Evolutionary conservation across 1,140 invertebrate genomes (phyloP).

Genomic region (Pseudomyrmex pallidus): DNA sequence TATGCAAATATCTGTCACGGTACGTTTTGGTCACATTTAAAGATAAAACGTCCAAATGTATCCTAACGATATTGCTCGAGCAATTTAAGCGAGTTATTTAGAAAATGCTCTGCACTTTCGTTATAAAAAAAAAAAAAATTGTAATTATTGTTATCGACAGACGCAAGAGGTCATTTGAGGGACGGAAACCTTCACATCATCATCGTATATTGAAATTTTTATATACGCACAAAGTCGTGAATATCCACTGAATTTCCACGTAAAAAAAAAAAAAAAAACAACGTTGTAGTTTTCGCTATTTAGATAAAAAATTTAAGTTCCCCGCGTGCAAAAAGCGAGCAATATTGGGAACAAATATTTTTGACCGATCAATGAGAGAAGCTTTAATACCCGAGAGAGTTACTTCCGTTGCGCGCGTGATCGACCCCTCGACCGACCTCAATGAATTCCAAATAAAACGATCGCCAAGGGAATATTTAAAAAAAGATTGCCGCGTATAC

Average conservation of each 20-base stretch:
- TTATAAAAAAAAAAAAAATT: too few relatives aligned
- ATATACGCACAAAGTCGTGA: too few relatives aligned
- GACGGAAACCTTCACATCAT: too few relatives aligned
- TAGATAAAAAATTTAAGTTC: neutral
- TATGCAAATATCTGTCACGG: neutral
- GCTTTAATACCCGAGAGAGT: neutral
- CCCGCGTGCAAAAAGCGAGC: too few relatives aligned
- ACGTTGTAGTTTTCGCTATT: neutral
- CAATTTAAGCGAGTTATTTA: too few relatives aligned
- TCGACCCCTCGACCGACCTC: neutral
- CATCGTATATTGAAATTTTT: too few relatives aligned
- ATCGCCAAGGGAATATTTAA: slow-evolving; percentile 4
- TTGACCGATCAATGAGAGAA: slow-evolving; percentile 2
- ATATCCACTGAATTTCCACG: too few relatives aligned
- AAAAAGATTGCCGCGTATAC: neutral
- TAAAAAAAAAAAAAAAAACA: too few relatives aligned
- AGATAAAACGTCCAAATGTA: neutral
- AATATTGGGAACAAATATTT: slow-evolving; percentile 1
- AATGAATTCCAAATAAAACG: slow-evolving; percentile 11
- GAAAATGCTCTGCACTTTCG: too few relatives aligned
- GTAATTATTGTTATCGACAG: too few relatives aligned
- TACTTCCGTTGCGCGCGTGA: neutral
- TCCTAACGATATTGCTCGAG: too few relatives aligned
- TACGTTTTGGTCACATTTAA: neutral
- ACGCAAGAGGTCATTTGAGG: too few relatives aligned